Conservation (phyloP, 1,140 invertebrate species). For the Helicoverpa zea region DNA sequence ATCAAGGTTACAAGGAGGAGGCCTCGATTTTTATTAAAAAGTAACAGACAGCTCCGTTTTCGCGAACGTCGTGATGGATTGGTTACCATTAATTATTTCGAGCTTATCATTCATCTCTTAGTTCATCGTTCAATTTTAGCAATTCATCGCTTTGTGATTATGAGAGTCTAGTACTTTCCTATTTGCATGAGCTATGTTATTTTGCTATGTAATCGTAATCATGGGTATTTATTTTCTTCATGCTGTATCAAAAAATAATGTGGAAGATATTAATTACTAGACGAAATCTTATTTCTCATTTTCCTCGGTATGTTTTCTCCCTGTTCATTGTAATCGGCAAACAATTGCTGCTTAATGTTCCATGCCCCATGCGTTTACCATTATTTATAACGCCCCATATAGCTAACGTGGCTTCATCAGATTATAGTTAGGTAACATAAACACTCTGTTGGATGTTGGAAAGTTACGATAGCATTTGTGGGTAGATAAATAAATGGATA, state of each 20-base stretch:
- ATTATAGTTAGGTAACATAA: conserved; percentile 21
- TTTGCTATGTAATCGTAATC: no score
- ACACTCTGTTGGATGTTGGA: no score
- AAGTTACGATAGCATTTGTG: no score
- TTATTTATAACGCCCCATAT: conserved; percentile 9
- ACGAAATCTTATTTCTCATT: no score
- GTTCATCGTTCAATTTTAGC: not conserved
- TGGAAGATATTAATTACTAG: no score
- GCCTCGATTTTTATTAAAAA: conserved; percentile 24
- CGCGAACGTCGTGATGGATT: conserved; percentile 15
- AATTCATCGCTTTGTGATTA: conserved; percentile 15
- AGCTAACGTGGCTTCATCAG: conserved; percentile 2
- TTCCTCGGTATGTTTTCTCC: no score
- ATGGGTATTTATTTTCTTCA: no score
- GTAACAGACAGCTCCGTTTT: conserved; percentile 7
- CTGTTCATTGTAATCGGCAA: not conserved
- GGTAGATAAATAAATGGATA: no score
- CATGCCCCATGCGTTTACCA: not conserved
- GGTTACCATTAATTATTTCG: conserved; percentile 16
- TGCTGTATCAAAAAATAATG: no score
- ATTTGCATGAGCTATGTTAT: no score
- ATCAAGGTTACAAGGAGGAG: conserved; percentile 17
- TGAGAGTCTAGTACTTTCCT: not conserved
- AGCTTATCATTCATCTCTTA: conserved; percentile 10
- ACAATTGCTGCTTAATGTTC: not conserved